Conservation (phyloP, 2,113 vertebrate species). For the Xyrauchen texanus region DNA sequence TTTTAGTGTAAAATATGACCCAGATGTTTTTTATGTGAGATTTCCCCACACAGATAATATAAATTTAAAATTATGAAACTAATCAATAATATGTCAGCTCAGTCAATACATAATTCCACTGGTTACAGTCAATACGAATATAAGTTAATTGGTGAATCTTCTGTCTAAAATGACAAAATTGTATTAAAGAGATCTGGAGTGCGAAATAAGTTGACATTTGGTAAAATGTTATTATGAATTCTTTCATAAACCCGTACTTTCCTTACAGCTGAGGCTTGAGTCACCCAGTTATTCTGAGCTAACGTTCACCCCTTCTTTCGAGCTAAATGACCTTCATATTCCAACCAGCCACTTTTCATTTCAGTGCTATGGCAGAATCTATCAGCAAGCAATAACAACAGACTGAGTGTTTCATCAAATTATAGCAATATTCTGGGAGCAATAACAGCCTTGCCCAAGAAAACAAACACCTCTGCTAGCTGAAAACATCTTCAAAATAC, state of each 20-base stretch:
- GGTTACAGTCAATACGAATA: neutral
- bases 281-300: conserved; percentile 20
- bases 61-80: neutral
- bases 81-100: neutral
- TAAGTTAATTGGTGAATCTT: conserved; percentile 1
- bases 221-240: neutral
- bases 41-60: neutral
- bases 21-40: neutral
- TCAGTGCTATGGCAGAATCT: conserved; percentile 32
- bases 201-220: no score
- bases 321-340: conserved; percentile 10
- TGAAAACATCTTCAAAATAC: conserved; percentile 6
- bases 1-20: neutral
- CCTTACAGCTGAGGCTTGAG: neutral
- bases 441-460: conserved; percentile 71
- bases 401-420: conserved; percentile 65
- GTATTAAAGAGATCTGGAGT: no score
- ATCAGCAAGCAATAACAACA: conserved; percentile 73
- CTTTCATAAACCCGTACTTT: neutral
- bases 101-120: no score
- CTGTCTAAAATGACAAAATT: neutral
- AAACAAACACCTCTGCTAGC: conserved; percentile 53
- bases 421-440: conserved; percentile 78
- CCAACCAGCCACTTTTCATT: conserved; percentile 28
- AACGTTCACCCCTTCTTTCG: conserved; percentile 24